Base-by-base conservation (phyloP, 2,888 invertebrate genomes). In the Xanthostigma xanthostigma region DNA sequence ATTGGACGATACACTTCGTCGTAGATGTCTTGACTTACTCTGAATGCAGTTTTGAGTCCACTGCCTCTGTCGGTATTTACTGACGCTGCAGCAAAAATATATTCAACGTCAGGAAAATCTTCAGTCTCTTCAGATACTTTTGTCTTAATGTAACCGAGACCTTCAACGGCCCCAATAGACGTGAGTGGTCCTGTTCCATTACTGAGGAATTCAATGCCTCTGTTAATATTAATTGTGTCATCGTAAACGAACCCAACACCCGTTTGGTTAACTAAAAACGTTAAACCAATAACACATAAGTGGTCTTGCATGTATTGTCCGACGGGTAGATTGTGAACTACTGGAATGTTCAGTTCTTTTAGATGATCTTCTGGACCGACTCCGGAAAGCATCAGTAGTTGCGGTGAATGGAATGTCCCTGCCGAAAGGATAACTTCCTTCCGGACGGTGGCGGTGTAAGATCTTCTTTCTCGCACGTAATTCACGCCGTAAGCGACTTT, bases 351-450 rank as follows among this genome's bases (percentile, higher is more conserved):
- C 2, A 78, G 59, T 2, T 73, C 65, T 51, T 72, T 58, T 46
- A 82, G 61, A 54, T 81, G 78, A 4, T 73, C 64, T 55, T 63
- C 70, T 1, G 76, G 76, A 3, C 78, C 78, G 9, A 78, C 60
- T 0, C 89, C 89, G 5, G 88, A 88, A 9, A 91, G 64, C 84
- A 90, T 84, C 8, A 92, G 71, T 3, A 92, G 62, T 63, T 91
- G 90, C 0, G 91, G 87, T 1, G 87, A 82, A 56, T 84, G 85
- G 54, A 92, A 80, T 3, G 88, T 75, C 0, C 91, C 91, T 2
- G 84, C 85, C 10, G 83, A 80, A 13, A 91, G 58, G 46, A 91
- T 82, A 0, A 91, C 78, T 66, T 87, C 87, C 59, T 79, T 82
- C 5, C 73, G 72, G 1, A 81, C 84, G 46, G 61, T 64, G 1